These are phyloP conservation scores for Panzeria rudis DNA, from an alignment of 2,888 invertebrate species.

Conservation along the genomic window DNA sequence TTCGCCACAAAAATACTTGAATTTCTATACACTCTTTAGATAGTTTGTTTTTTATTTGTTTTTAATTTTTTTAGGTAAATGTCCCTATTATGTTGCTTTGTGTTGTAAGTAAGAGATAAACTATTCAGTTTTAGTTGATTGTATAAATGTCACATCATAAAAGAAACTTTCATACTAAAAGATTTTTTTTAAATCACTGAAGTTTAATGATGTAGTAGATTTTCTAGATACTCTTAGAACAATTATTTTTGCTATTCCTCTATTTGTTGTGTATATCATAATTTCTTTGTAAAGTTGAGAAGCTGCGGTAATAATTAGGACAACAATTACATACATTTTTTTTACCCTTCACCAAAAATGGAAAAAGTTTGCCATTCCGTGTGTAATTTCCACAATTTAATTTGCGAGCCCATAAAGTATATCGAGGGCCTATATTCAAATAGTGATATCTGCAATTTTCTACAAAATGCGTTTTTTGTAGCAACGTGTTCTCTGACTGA, in stretches of 20 bases:
- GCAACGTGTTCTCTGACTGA: too few relatives aligned
- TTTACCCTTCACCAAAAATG: too few relatives aligned
- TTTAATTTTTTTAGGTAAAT: constrained; percentile 24
- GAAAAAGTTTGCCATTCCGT: too few relatives aligned
- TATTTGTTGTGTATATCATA: background rate
- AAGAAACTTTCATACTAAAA: constrained; percentile 6
- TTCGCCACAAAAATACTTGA: constrained; percentile 37
- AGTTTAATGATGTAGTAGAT: constrained; percentile 13
- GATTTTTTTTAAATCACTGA: constrained; percentile 1
- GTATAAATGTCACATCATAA: background rate
- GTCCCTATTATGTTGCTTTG: constrained; percentile 46
- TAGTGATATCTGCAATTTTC: too few relatives aligned
- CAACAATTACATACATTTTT: too few relatives aligned
- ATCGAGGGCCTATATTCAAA: too few relatives aligned
- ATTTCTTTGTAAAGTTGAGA: too few relatives aligned
- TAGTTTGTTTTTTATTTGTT: constrained; percentile 6
- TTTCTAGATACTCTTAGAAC: background rate
- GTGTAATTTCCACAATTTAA: too few relatives aligned
- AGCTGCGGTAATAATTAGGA: too few relatives aligned
- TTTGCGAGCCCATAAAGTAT: too few relatives aligned
- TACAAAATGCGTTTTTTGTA: too few relatives aligned
- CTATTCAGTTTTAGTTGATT: constrained; percentile 1
- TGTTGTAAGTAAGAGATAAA: background rate
- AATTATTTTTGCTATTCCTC: background rate
- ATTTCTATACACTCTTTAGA: constrained; percentile 39